Base-by-base conservation (phyloP, 2,888 invertebrate species). In the Troides oblongomaculatus region DNA sequence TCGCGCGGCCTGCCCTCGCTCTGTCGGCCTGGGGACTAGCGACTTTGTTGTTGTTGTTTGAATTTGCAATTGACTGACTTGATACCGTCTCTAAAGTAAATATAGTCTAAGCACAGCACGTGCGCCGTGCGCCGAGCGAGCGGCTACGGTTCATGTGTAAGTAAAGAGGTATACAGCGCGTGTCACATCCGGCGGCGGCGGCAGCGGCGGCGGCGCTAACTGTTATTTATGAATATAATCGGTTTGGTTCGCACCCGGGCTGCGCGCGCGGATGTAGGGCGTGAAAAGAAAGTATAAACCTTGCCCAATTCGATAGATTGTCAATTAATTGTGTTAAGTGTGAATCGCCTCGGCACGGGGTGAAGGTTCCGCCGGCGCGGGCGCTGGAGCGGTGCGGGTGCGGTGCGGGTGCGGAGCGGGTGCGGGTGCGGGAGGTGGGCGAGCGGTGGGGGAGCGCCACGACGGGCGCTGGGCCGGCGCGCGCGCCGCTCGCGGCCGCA, bases 401-500 rank as follows among this genome's bases (percentile, higher is more conserved):
- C 36, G 36, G 39, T 7, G 39, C 39, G 39, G 21, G 21, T 21
- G 21, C 21, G 70, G 73, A 70, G 36, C 36, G 36, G 39, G 21
- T 7, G 39, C 8, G 36, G 6, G 36, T 5, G 39, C 39, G 39
- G 8, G 39, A 10, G 39, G 39, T 1, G 39, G 39, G 39, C 7
- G 75, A 71, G 70, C 62, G 74, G 74, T 66, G 72, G 72, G 72
- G 8, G 39, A 8, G 70, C 63, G 53, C 69, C 30, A 66, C 50
- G 30, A 62, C 23, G 62, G 58, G 39, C 8, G 68, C 68, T 70
- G 53, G 69, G 66, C 73, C 64, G 77, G 77, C 69, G 72, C 50
- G 73, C 77, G 78, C 76, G 76, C 75, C 78, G 79, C 75, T 73
- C 74, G 74, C 73, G 74, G 72, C 73, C 72, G 73, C 89, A 89